A percentile compares a stretch with the other conserved stretches of the same genome.
phyloP scores from a whole-genome alignment of 2,113 vertebrate species.

The Sceloporus undulatus region DNA sequence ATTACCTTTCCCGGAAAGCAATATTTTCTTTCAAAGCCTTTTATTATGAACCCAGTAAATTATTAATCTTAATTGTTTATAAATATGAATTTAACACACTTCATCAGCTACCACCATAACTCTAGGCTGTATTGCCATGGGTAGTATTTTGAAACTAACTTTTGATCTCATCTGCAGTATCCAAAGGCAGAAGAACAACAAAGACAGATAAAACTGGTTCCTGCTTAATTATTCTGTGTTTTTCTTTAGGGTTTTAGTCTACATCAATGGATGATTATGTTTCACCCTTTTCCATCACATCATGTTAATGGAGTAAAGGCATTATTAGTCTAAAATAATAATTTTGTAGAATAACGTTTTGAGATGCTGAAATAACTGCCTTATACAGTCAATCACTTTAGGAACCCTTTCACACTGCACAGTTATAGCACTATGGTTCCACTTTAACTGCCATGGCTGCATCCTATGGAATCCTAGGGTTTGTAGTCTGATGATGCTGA shows the following conservation, averaged over 20 bases:
- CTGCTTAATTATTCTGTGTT: constrained; percentile 64
- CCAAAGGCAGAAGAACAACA: constrained; percentile 54
- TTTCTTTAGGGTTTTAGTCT: constrained; percentile 45
- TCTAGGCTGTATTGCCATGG: constrained; percentile 51
- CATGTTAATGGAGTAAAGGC: constrained; percentile 48
- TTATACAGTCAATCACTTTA: no score
- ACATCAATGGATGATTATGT: constrained; percentile 2
- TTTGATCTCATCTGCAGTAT: constrained; percentile 63
- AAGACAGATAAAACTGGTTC: constrained; percentile 58
- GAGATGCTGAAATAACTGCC: not conserved
- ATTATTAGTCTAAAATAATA: constrained; percentile 10
- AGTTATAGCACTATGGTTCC: no score
- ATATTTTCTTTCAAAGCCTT: not conserved
- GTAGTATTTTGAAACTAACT: constrained; percentile 63
- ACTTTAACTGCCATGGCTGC: no score
- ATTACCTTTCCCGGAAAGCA: not conserved
- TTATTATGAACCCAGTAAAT: constrained; percentile 26
- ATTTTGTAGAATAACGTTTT: not conserved
- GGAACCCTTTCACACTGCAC: no score
- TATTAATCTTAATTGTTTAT: constrained; percentile 52
- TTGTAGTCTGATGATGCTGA: no score
- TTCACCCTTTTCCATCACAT: constrained; percentile 8
- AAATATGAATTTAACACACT: constrained; percentile 35
- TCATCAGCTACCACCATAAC: constrained; percentile 51
- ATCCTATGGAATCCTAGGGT: no score